These are phyloP conservation scores for Dryococelus australis DNA, from an alignment of 2,888 invertebrate species.

Conservation along the genomic window DNA sequence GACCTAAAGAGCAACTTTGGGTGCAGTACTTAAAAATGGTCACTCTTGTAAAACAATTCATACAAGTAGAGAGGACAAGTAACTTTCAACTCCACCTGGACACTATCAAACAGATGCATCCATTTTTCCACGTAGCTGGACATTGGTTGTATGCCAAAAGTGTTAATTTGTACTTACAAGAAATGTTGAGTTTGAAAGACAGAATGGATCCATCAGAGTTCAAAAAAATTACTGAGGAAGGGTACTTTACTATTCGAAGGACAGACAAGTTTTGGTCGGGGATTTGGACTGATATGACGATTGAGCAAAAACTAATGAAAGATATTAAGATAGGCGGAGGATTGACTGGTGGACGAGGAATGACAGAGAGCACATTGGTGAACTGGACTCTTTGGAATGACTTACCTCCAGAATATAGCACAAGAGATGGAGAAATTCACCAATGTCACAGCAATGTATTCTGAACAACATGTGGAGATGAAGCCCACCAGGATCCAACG, in stretches of 20 bases:
- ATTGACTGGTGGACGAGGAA: not conserved
- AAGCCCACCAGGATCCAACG: too few species aligned
- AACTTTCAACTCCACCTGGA: too few species aligned
- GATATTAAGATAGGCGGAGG: too few species aligned
- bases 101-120: constrained; percentile 39
- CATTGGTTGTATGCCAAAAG: constrained; percentile 46
- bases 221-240: not conserved
- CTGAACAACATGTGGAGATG: constrained; percentile 34
- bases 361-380: not conserved
- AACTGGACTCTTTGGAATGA: constrained; percentile 2
- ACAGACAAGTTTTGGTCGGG: too few species aligned
- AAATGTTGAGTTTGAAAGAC: constrained; percentile 41
- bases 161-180: constrained; percentile 45
- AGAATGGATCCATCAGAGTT: constrained; percentile 28
- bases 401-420: not conserved
- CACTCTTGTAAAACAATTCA: too few species aligned
- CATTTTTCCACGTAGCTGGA: constrained; percentile 43
- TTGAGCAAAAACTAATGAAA: too few species aligned
- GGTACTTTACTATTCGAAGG: too few species aligned
- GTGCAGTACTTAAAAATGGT: too few species aligned
- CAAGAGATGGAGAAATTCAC: constrained; percentile 24
- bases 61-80: too few species aligned
- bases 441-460: not conserved
- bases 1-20: too few species aligned
- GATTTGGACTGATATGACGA: too few species aligned